Conservation (phyloP, 2,888 invertebrate species). For the Argyra leucocephala region DNA sequence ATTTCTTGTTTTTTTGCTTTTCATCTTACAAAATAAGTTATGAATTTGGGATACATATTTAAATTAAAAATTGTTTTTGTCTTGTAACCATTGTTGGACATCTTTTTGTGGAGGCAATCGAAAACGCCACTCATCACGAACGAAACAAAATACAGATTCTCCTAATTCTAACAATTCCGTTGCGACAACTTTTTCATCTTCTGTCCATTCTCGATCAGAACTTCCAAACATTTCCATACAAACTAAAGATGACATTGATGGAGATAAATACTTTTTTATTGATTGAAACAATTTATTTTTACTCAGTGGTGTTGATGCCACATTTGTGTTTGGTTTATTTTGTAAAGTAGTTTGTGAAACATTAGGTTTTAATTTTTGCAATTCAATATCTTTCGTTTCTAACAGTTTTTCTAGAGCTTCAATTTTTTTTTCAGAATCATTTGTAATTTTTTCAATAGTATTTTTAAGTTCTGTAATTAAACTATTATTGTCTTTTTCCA, state of each 20-base stretch:
- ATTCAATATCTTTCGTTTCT: neutral
- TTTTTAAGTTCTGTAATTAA: conserved; percentile 9
- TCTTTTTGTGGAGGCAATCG: conserved; percentile 35
- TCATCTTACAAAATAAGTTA: no score
- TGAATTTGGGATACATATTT: no score
- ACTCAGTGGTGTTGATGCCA: conserved; percentile 19
- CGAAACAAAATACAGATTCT: conserved; percentile 33
- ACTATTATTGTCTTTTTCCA: no score
- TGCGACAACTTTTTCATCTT: conserved; percentile 36
- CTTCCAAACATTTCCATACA: conserved; percentile 43
- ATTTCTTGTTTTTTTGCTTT: conserved; percentile 4
- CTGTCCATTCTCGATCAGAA: conserved; percentile 37
- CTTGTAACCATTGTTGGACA: conserved; percentile 32
- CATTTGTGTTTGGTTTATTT: conserved; percentile 12
- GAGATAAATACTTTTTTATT: conserved; percentile 38
- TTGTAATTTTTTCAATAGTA: conserved; percentile 9
- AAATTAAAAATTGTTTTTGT: conserved; percentile 14
- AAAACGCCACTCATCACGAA: conserved; percentile 41
- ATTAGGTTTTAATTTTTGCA: neutral
- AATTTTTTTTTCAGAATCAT: conserved; percentile 5
- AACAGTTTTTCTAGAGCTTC: conserved; percentile 14
- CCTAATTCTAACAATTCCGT: conserved; percentile 36
- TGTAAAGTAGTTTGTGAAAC: conserved; percentile 20
- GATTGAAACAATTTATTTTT: conserved; percentile 39
- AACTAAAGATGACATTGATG: conserved; percentile 38